A percentile compares a stretch with the other conserved stretches of the same genome.
phyloP scores from a whole-genome alignment of 2,888 invertebrate genomes.

The Chrysolina americana region DNA sequence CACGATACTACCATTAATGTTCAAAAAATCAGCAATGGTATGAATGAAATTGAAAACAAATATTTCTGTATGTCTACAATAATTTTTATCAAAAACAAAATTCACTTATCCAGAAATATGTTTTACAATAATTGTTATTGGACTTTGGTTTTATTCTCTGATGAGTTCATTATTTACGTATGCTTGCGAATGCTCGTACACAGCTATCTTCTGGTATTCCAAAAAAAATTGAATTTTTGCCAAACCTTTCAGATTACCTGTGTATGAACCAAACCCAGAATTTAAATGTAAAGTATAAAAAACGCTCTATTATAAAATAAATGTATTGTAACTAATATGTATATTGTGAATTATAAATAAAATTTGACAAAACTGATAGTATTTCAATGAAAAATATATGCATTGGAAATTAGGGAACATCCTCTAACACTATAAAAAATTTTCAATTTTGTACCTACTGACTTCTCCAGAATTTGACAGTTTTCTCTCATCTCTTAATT shows the following conservation, averaged over 20 bases:
- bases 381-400: background rate
- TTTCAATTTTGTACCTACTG: too few species aligned
- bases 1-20: too few species aligned
- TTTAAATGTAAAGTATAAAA: conserved; percentile 42
- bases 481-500: too few species aligned
- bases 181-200: conserved; percentile 6
- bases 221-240: background rate
- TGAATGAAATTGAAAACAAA: too few species aligned
- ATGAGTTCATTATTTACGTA: conserved; percentile 7
- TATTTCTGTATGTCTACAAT: too few species aligned
- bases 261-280: conserved; percentile 23
- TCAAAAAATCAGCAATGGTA: too few species aligned
- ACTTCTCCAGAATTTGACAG: too few species aligned
- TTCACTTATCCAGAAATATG: too few species aligned
- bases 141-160: background rate
- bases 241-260: background rate
- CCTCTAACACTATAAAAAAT: background rate
- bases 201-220: background rate
- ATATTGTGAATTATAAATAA: conserved; percentile 46
- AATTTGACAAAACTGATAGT: conserved; percentile 30
- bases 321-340: conserved; percentile 45
- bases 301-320: conserved; percentile 42
- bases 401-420: background rate
- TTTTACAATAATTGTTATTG: background rate
- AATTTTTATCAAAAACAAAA: too few species aligned